Conservation (phyloP, 2,888 invertebrate genomes). For the Zele albiditarsus region DNA sequence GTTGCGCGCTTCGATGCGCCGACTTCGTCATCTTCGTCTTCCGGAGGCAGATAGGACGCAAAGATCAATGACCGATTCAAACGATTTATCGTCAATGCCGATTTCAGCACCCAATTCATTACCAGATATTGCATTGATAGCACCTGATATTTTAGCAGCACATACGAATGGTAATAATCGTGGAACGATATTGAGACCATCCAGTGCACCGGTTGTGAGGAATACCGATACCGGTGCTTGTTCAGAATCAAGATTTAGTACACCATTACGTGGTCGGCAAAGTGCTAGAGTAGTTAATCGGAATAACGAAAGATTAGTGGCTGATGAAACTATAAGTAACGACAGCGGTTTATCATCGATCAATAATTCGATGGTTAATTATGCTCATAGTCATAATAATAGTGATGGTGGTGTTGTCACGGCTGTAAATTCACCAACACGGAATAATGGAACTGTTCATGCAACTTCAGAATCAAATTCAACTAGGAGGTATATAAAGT, state of each 20-base stretch:
- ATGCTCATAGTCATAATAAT: constrained; percentile 30
- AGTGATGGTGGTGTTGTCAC: constrained; percentile 31
- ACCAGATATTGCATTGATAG: constrained; percentile 68
- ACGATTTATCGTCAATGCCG: constrained; percentile 30
- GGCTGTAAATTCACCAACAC: constrained; percentile 68
- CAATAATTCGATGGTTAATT: constrained; percentile 25
- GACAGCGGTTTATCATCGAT: constrained; percentile 29
- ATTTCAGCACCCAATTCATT: constrained; percentile 63
- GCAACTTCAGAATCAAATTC: constrained; percentile 10
- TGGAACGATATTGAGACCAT: constrained; percentile 57
- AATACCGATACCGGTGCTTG: constrained; percentile 35
- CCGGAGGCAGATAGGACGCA: constrained; percentile 62
- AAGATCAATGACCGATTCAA: constrained; percentile 30
- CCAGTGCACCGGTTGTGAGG: constrained; percentile 60
- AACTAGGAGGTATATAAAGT: constrained; percentile 15
- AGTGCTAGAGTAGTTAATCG: constrained; percentile 39
- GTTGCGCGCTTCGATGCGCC: constrained; percentile 76
- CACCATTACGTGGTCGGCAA: constrained; percentile 49
- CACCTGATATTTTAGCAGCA: constrained; percentile 67
- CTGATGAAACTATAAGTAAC: constrained; percentile 26
- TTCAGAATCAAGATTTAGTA: constrained; percentile 29
- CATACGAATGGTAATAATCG: constrained; percentile 64
- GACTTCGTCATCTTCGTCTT: constrained; percentile 74
- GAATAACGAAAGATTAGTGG: constrained; percentile 35
- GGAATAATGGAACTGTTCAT: constrained; percentile 50